A percentile compares a stretch with the other conserved stretches of the same genome.
phyloP scores from a whole-genome alignment of 2,113 vertebrate genomes.

The Morone saxatilis region DNA sequence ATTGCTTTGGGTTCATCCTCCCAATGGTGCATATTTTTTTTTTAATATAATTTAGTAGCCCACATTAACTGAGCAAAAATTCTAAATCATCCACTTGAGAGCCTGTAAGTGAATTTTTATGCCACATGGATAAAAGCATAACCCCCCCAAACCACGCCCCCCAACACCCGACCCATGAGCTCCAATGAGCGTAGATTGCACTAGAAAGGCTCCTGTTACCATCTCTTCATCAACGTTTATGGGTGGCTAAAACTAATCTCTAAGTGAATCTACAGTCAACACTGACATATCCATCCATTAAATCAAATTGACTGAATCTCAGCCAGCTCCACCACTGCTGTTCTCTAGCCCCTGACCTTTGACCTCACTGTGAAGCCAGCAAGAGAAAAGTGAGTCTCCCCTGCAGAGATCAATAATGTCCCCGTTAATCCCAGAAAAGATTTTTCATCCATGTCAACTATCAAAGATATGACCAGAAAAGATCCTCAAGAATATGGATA shows the following conservation, averaged over 20 bases:
- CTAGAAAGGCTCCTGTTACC: neutral
- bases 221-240: neutral
- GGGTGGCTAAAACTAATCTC: constrained; percentile 14
- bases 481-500: neutral
- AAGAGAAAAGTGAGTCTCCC: neutral
- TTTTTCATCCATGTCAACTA: neutral
- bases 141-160: too few species aligned
- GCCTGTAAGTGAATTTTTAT: constrained; percentile 1
- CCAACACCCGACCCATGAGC: neutral
- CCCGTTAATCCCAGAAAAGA: constrained; percentile 19
- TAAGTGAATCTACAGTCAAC: constrained; percentile 6
- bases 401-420: constrained; percentile 14
- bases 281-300: constrained; percentile 20
- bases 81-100: constrained; percentile 6
- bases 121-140: neutral
- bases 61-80: neutral
- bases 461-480: neutral
- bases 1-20: neutral
- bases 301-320: constrained; percentile 15
- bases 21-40: neutral
- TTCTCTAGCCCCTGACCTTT: constrained; percentile 30
- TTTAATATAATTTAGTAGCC: neutral
- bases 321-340: neutral
- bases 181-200: neutral
- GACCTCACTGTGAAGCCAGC: constrained; percentile 5